Conservation (phyloP, 2,888 invertebrate genomes). For the Spodoptera littoralis region DNA sequence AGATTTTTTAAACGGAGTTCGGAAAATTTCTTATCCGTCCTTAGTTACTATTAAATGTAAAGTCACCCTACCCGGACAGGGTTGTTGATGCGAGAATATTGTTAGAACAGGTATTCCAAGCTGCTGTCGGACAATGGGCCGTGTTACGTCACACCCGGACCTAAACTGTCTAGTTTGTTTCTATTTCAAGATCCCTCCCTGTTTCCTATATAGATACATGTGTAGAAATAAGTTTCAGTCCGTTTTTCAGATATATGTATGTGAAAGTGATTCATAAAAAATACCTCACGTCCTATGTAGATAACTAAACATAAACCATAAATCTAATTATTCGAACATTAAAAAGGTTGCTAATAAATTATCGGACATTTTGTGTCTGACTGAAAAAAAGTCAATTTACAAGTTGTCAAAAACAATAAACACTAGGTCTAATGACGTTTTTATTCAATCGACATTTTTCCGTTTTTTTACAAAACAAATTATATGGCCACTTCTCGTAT, state of each 20-base stretch:
- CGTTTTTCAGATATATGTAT: no score
- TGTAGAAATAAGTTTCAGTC: no score
- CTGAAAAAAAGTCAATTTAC: no score
- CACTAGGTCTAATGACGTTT: constrained; percentile 6
- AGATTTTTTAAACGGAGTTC: no score
- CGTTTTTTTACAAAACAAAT: constrained; percentile 12
- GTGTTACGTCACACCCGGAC: constrained; percentile 14
- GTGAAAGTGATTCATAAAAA: no score
- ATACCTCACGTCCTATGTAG: no score
- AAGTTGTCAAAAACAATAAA: constrained; percentile 13
- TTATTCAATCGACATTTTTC: constrained; percentile 15
- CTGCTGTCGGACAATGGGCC: constrained; percentile 15
- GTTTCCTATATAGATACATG: not conserved
- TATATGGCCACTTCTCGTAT: constrained; percentile 20
- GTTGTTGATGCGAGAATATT: constrained; percentile 35
- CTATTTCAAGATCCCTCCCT: constrained; percentile 5
- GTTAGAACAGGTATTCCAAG: constrained; percentile 17
- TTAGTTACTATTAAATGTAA: not conserved
- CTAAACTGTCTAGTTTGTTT: constrained; percentile 13
- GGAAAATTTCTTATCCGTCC: not conserved
- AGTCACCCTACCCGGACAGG: constrained; percentile 21
- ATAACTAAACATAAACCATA: no score
- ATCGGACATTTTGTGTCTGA: no score
- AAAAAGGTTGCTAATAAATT: no score
- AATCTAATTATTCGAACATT: no score